Evolutionary conservation across 2,888 invertebrate species (phyloP).

Genomic region (Ichneumoninae sp.): DNA sequence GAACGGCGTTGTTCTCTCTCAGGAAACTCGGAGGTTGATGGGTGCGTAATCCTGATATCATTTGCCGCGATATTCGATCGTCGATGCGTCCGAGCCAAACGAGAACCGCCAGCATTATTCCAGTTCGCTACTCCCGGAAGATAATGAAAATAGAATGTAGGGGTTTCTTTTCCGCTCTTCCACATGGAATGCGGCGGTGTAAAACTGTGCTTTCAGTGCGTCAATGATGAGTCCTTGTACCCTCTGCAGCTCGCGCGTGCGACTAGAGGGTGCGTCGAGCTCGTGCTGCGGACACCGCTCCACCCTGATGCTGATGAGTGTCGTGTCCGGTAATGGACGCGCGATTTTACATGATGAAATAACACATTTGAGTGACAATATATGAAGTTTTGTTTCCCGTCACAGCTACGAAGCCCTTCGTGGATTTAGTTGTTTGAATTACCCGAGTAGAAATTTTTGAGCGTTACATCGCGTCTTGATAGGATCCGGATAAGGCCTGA

Average conservation of each 20-base stretch:
- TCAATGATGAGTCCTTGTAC: slow-evolving; percentile 23
- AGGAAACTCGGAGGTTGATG: not conserved
- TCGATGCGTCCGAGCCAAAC: not conserved
- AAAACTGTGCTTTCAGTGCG: slow-evolving; percentile 9
- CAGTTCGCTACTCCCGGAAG: not conserved
- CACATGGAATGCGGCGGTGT: not conserved
- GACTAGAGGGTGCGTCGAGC: slow-evolving; percentile 49
- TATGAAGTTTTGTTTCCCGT: not conserved
- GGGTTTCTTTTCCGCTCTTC: not conserved
- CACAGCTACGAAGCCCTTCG: not conserved
- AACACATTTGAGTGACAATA: slow-evolving; percentile 29
- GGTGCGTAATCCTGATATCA: not conserved
- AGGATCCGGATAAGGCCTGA: no score
- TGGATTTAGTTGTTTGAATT: not conserved
- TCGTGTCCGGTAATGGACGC: slow-evolving; percentile 45
- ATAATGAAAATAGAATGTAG: not conserved
- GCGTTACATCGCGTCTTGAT: no score
- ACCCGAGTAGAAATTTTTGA: no score
- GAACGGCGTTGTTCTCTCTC: not conserved
- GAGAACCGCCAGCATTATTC: not conserved
- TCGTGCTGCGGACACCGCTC: slow-evolving; percentile 29
- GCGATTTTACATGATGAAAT: slow-evolving; percentile 42
- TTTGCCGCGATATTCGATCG: not conserved
- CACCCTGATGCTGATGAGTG: slow-evolving; percentile 52
- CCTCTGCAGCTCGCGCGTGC: not conserved